These are phyloP conservation scores for Perca flavescens DNA, from an alignment of 2,113 vertebrate species.

Conservation along the genomic window DNA sequence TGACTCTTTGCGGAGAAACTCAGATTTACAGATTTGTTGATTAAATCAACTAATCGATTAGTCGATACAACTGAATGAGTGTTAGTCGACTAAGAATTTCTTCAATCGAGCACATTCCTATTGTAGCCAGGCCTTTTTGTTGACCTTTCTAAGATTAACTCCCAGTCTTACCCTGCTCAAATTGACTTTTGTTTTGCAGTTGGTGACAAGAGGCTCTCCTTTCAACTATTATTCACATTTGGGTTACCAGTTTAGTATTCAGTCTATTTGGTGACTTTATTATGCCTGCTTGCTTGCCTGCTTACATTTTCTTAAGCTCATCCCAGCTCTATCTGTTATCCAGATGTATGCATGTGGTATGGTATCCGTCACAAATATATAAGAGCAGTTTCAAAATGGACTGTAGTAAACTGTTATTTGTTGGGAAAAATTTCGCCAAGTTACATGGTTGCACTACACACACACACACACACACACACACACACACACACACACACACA, in stretches of 20 bases:
- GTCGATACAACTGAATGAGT: too few species aligned
- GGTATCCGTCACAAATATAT: constrained; percentile 20
- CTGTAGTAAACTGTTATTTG: constrained; percentile 5
- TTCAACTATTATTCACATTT: constrained; percentile 9
- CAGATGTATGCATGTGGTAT: constrained; percentile 25
- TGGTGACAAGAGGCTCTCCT: constrained; percentile 20
- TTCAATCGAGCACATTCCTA: too few species aligned
- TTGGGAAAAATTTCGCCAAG: constrained; percentile 3
- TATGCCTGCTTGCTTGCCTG: constrained; percentile 2
- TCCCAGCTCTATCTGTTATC: constrained; percentile 3
- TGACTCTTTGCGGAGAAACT: too few species aligned
- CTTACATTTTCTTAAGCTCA: neutral
- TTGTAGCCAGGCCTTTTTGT: constrained; percentile 30
- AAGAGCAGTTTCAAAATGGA: constrained; percentile 7
- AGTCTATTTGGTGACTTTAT: neutral
- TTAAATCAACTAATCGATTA: too few species aligned
- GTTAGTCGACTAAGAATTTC: too few species aligned
- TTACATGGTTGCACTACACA: neutral
- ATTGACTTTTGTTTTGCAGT: constrained; percentile 44
- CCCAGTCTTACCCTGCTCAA: constrained; percentile 21
- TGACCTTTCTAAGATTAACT: constrained; percentile 60
- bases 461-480: neutral
- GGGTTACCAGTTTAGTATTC: neutral
- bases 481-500: neutral
- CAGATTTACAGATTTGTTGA: too few species aligned